phyloP scores from a whole-genome alignment of 2,113 vertebrate genomes.

The Phylloscopus trochilus region DNA sequence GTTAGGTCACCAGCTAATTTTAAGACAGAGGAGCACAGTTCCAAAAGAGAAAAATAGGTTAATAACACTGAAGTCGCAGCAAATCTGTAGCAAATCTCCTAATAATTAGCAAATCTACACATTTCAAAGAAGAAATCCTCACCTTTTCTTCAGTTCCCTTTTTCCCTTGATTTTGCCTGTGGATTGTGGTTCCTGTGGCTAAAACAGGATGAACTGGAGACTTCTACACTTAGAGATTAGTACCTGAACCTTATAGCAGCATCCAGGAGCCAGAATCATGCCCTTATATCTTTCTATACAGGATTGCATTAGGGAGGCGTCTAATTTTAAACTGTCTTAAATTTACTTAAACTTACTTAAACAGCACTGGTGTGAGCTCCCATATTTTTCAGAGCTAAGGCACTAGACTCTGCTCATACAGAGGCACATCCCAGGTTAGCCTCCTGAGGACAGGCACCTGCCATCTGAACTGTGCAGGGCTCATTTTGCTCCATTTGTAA shows the following conservation, averaged over 20 bases:
- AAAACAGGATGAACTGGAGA: neutral
- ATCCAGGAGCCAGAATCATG: neutral
- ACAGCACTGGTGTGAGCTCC: neutral
- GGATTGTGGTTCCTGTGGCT: neutral
- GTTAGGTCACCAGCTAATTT: slow-evolving; percentile 5
- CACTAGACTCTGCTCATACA: fast-evolving
- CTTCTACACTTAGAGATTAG: neutral
- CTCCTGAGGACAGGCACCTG: neutral
- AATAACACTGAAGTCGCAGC: neutral
- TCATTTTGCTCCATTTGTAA: neutral
- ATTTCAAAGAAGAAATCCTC: neutral
- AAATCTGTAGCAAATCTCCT: neutral
- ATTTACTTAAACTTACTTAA: neutral
- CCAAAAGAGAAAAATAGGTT: slow-evolving; percentile 10
- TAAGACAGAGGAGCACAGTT: neutral
- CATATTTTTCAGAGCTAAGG: neutral
- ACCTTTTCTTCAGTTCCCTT: neutral
- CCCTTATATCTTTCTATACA: neutral
- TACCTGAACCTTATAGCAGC: neutral
- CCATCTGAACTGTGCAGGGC: neutral
- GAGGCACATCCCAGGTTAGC: neutral
- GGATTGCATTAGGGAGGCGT: neutral
- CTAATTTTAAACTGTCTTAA: neutral
- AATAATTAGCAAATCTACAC: neutral
- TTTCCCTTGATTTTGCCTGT: neutral